These are phyloP conservation scores for Anguilla anguilla DNA, from an alignment of 2,797 vertebrate genomes.

Conservation along the genomic window DNA sequence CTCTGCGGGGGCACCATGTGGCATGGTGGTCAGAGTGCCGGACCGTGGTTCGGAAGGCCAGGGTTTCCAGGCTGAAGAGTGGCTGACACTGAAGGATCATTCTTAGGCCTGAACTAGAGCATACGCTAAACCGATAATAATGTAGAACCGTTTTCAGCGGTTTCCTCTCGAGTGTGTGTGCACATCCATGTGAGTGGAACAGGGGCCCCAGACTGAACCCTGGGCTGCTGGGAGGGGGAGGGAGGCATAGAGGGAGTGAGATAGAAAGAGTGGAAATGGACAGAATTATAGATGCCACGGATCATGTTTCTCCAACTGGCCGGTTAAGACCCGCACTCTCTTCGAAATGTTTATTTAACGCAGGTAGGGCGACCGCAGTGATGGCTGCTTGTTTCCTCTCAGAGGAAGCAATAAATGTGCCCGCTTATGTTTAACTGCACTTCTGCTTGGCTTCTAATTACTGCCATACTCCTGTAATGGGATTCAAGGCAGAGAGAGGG, in stretches of 20 bases:
- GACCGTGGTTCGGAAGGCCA: neutral
- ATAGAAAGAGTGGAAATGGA: slow-evolving; percentile 27
- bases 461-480: slow-evolving; percentile 70
- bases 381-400: slow-evolving; percentile 83
- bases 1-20: neutral
- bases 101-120: neutral
- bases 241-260: slow-evolving; percentile 41
- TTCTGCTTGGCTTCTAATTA: slow-evolving; percentile 74
- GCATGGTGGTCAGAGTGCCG: neutral
- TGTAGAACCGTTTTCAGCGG: neutral
- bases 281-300: slow-evolving; percentile 37
- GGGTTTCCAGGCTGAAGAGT: neutral
- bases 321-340: slow-evolving; percentile 33
- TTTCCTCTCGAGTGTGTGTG: neutral
- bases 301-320: slow-evolving; percentile 38
- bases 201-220: neutral
- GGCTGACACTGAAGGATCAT: neutral
- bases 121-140: neutral
- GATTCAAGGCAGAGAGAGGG: slow-evolving; percentile 36
- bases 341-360: slow-evolving; percentile 74
- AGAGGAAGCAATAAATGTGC: slow-evolving; percentile 90
- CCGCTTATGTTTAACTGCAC: slow-evolving; percentile 75
- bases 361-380: slow-evolving; percentile 72
- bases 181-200: neutral
- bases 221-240: neutral